Percentiles rank a stretch among this genome's conserved stretches.
These are phyloP conservation scores for Daktulosphaira vitifoliae DNA, from an alignment of 1,140 invertebrate genomes.

Conservation along the genomic window DNA sequence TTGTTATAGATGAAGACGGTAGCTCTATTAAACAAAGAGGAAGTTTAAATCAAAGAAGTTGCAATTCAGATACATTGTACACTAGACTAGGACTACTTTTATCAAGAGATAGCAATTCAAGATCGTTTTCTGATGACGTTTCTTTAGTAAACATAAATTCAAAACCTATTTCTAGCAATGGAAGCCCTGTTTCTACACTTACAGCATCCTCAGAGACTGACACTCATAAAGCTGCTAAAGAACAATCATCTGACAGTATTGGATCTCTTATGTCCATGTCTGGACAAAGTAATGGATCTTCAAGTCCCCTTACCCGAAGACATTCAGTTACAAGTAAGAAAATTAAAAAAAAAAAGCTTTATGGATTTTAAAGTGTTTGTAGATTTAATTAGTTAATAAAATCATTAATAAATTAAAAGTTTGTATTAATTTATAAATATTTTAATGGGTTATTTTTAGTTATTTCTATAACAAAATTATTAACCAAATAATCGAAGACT, in stretches of 20 bases:
- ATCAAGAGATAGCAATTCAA: slow-evolving; percentile 8
- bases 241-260: slow-evolving; percentile 58
- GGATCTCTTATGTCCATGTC: slow-evolving; percentile 69
- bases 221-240: slow-evolving; percentile 42
- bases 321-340: slow-evolving; percentile 74
- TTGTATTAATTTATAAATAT: too few species aligned
- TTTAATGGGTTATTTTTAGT: too few species aligned
- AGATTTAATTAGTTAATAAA: too few species aligned
- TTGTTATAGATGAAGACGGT: slow-evolving; percentile 63
- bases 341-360: too few species aligned
- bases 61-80: slow-evolving; percentile 68
- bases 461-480: too few species aligned
- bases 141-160: not conserved
- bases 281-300: slow-evolving; percentile 65
- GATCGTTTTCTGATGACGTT: slow-evolving; percentile 12
- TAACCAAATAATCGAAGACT: too few species aligned
- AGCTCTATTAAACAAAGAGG: slow-evolving; percentile 55
- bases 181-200: slow-evolving; percentile 77
- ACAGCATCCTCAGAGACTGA: slow-evolving; percentile 56
- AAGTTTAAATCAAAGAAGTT: slow-evolving; percentile 45
- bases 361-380: too few species aligned
- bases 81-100: slow-evolving; percentile 74
- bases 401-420: too few species aligned
- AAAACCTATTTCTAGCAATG: slow-evolving; percentile 56
- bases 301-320: slow-evolving; percentile 64